Base-by-base conservation (phyloP, 1,140 invertebrate genomes). In the Drosophila santomea region DNA sequence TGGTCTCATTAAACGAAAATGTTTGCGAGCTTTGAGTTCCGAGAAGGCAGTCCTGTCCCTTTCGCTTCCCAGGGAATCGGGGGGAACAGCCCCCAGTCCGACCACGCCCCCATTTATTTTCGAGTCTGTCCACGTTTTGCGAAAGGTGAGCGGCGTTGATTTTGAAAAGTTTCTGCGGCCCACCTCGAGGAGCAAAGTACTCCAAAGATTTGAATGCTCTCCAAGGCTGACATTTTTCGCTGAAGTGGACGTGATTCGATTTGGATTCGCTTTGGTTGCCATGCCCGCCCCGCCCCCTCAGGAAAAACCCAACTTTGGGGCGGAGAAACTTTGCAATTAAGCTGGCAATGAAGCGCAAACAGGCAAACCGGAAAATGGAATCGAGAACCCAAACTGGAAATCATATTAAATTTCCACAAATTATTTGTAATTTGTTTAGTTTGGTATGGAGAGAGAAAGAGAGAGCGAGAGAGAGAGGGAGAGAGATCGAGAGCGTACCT, bases 1-100 rank as follows among this genome's bases (percentile, higher is more conserved):
- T 86, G 83, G 83, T 88, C 83, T 86, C 83, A 86, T 86, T 86
- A 86, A 86, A 79, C 59, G 75, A 76, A 66, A 88, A 86, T 86
- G 83, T 71, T 88, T 79, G 79, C 48, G 55, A 63, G 38, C 44
- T 54, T 51, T 44, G 35, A 54, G 57, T 48, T 23, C 3, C 25
- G 20, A 43, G 6, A 23, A 17, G 15, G 5, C 25, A 12, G 57
- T 61, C 45, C 45, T 28, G 45, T 20, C 52, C 78, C 79, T 85
- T 85, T 85, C 82, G 82, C 61, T 86, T 85, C 82, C 64, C 43
- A 69, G 35, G 17, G 17, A 17, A 17, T 17, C 17, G 17, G 17
- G 17, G 17, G 17, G 17, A 17, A 17, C 17, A 0, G 17, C 17
- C 17, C 17, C 17, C 17, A 17, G 17, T 17, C 17, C 47, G 14